Base-by-base conservation (phyloP, 2,888 invertebrate species). In the Xestia sexstrigata region DNA sequence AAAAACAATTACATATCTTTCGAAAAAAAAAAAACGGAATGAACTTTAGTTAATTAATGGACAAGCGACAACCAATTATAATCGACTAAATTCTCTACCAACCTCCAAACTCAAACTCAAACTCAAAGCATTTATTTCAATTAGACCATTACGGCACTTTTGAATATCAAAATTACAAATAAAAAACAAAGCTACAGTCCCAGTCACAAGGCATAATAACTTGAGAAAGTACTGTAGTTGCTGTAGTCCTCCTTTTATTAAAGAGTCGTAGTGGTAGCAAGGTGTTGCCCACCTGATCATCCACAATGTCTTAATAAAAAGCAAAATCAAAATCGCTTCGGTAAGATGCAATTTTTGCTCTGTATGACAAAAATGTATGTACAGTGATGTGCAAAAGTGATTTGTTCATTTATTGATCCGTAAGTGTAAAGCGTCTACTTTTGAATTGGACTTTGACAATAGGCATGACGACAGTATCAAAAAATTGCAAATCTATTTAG, bases 201-300 rank as follows among this genome's bases (percentile, higher is more conserved):
- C n/a, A n/a, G n/a, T n/a, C n/a, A n/a, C n/a, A n/a, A n/a, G n/a
- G n/a, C n/a, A n/a, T n/a, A n/a, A n/a, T n/a, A n/a, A n/a, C n/a
- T n/a, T n/a, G n/a, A n/a, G n/a, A n/a, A n/a, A n/a, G n/a, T n/a
- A n/a, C n/a, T n/a, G n/a, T n/a, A n/a, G n/a, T n/a, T n/a, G n/a
- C n/a, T n/a, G n/a, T n/a, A n/a, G n/a, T n/a, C n/a, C n/a, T n/a
- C n/a, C n/a, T n/a, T n/a, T n/a, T 0, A 1, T 3, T 17, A 15
- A 73, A 15, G 0, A 1, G 8, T 52, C 70, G 26, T 60, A 7
- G 73, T 60, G 0, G 65, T 73, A 81, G 3, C 35, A 70, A 85
- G 85, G 85, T 85, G 82, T 83, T 60, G 62, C 6, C 62, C 73
- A 74, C 58, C 71, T 70, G 79, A 70, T 74, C 52, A 30, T 11